Evolutionary conservation across 2,797 vertebrate genomes (phyloP).

Genomic region (Typhlichthys subterraneus): DNA sequence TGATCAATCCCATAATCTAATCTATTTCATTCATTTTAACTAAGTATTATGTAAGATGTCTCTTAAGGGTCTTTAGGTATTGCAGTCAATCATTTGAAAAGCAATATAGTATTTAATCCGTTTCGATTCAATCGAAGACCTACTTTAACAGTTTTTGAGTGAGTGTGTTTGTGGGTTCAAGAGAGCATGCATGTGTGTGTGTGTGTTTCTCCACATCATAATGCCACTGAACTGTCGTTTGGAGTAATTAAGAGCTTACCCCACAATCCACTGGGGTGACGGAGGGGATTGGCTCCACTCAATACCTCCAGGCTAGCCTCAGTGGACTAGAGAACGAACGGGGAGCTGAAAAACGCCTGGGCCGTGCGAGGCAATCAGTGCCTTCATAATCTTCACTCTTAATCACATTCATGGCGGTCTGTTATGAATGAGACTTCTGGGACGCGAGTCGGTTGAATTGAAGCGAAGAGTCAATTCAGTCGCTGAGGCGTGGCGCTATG

Average conservation of each 20-base stretch:
- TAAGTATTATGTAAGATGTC: no score
- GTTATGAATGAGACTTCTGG: not conserved
- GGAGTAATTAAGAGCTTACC: conserved; percentile 71
- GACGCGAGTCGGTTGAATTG: not conserved
- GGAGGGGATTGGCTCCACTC: conserved; percentile 51
- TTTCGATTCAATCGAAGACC: no score
- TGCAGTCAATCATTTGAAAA: no score
- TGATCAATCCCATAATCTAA: no score
- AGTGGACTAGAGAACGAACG: conserved; percentile 1
- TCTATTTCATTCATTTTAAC: no score
- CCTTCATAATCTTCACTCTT: not conserved
- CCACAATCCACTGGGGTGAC: conserved; percentile 56
- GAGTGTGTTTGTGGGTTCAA: not conserved
- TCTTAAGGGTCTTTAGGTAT: no score
- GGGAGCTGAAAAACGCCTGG: not conserved
- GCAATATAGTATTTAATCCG: no score
- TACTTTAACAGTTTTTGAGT: not conserved
- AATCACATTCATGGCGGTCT: conserved; percentile 1
- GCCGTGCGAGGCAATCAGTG: not conserved
- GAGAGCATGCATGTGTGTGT: not conserved
- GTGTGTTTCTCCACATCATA: conserved; percentile 48
- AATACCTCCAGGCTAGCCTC: conserved; percentile 46
- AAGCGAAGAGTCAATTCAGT: conserved; percentile 9
- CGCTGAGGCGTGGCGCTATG: conserved; percentile 6
- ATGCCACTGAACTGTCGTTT: conserved; percentile 60